phyloP scores from a whole-genome alignment of 2,797 vertebrate genomes.

The Ara ararauna region DNA sequence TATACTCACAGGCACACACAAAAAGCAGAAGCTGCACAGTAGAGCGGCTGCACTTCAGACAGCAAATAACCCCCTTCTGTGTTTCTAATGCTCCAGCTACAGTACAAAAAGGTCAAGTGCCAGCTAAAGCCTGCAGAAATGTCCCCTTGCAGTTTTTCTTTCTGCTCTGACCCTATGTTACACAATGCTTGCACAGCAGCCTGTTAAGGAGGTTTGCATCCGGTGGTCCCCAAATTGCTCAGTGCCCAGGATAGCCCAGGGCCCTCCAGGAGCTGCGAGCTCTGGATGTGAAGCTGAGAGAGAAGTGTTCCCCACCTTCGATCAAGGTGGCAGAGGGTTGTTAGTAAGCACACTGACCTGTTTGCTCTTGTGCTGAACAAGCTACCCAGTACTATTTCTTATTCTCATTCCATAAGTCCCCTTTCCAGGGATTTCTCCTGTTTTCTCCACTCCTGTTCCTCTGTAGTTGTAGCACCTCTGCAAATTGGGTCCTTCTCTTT shows the following conservation, averaged over 20 bases:
- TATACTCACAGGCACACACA: constrained; percentile 20
- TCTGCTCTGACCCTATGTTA: fast-evolving
- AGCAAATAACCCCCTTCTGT: neutral
- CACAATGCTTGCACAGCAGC: neutral
- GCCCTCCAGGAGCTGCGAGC: neutral
- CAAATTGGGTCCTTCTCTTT: neutral
- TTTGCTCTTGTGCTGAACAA: neutral
- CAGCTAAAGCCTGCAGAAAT: neutral
- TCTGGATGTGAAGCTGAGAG: neutral
- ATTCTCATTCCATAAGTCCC: neutral
- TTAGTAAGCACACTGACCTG: neutral
- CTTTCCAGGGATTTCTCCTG: neutral
- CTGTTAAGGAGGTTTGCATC: neutral
- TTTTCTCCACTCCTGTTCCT: neutral
- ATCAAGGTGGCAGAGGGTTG: neutral
- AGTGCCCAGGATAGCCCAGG: neutral
- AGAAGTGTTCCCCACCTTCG: neutral
- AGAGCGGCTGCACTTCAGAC: neutral
- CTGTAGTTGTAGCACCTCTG: neutral
- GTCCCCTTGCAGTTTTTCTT: neutral
- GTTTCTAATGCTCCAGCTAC: neutral
- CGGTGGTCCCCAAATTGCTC: fast-evolving
- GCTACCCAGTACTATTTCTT: neutral
- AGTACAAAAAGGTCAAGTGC: neutral
- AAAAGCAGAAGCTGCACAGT: neutral